Evolutionary conservation across 1,140 invertebrate species (phyloP).

Genomic region (Platyscapa corneri): DNA sequence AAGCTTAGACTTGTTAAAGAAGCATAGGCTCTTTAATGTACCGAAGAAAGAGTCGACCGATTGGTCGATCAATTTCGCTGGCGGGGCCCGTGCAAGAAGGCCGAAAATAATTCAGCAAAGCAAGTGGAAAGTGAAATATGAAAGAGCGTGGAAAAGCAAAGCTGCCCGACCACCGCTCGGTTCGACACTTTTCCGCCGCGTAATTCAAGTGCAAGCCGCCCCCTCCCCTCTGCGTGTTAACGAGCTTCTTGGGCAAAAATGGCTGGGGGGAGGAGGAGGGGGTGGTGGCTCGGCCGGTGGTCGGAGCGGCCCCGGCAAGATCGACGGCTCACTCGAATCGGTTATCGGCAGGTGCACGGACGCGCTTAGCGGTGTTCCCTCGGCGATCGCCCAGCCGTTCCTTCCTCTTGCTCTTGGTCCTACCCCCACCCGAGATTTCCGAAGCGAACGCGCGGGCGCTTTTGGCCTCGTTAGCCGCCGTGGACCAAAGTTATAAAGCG

Average conservation of each 20-base stretch:
- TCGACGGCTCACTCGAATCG: conserved; percentile 48
- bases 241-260: not conserved
- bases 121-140: not conserved
- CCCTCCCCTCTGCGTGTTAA: no score
- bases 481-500: conserved; percentile 72
- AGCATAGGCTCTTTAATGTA: no score
- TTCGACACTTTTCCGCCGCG: not conserved
- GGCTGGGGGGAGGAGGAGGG: conserved; percentile 21
- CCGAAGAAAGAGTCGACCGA: no score
- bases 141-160: not conserved
- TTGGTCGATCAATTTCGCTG: no score
- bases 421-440: not conserved
- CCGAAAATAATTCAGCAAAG: no score
- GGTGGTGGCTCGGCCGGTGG: conserved; percentile 51
- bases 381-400: conserved; percentile 49
- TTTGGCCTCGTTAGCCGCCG: conserved; percentile 68
- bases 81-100: no score
- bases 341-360: conserved; percentile 54
- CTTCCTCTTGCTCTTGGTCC: conserved; percentile 8
- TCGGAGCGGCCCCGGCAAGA: conserved; percentile 23
- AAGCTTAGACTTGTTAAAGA: no score
- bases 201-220: not conserved
- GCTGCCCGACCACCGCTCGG: not conserved
- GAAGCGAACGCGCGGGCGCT: conserved; percentile 49
- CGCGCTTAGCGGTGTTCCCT: conserved; percentile 49